Conservation (phyloP, 2,113 vertebrate genomes). For the Ictalurus punctatus region DNA sequence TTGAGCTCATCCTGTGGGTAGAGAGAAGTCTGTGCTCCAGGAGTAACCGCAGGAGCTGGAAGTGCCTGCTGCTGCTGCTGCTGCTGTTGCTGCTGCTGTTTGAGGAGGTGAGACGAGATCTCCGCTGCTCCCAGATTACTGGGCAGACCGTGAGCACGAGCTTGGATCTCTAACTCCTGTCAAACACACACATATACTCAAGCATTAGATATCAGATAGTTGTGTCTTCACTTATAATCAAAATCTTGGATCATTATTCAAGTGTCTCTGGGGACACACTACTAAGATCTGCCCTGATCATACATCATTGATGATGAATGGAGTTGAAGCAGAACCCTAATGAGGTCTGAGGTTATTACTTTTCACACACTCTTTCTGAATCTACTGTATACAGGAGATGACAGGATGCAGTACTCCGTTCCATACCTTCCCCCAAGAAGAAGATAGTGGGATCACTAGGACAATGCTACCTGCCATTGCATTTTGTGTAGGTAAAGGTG, state of each 20-base stretch:
- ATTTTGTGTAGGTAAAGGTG: background rate
- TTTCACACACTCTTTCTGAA: background rate
- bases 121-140: slow-evolving; percentile 74
- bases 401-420: slow-evolving; percentile 2
- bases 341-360: slow-evolving; percentile 20
- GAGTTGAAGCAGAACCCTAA: slow-evolving; percentile 4
- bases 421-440: background rate
- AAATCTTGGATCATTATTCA: background rate
- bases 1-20: slow-evolving; percentile 80
- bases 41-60: slow-evolving; percentile 68
- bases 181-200: slow-evolving; percentile 31
- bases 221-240: background rate
- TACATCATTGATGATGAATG: slow-evolving; percentile 1
- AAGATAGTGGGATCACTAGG: background rate
- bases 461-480: background rate
- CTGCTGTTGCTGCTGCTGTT: slow-evolving; percentile 79
- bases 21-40: slow-evolving; percentile 63
- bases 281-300: background rate
- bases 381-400: background rate
- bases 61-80: slow-evolving; percentile 74
- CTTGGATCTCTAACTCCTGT: slow-evolving; percentile 96
- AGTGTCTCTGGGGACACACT: background rate
- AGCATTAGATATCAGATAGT: background rate
- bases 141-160: slow-evolving; percentile 87
- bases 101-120: slow-evolving; percentile 79